Evolutionary conservation across 2,113 vertebrate genomes (phyloP), one percentile per base, ranked within the genome.

Genomic region (Gobio gobio): DNA sequence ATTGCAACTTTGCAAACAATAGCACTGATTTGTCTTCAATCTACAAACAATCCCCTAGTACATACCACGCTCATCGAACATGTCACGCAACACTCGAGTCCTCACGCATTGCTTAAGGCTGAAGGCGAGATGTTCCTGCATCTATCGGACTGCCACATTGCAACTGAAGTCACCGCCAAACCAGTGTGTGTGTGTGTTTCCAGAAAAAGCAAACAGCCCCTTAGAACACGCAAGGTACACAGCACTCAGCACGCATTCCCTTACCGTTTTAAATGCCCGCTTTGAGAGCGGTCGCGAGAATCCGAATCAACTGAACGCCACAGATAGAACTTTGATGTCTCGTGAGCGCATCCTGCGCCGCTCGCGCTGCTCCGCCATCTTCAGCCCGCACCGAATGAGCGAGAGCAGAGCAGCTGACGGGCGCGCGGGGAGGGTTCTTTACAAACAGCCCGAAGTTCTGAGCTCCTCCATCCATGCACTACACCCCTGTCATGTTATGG

Each of bases 301-400:
- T 77, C 54, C 72, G 26, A 58, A 58, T 78, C 26, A 24, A 4
- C 0, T 20, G 43, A 4, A 29, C 24, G 33, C 58, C 26, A 77
- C 22, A 49, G 51, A 43, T 58, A 64, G 13, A 87, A 87, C 43
- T 85, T 87, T 68, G 72, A 54, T 75, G 24, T 61, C 58, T 54
- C 26, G 61, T 59, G 29, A 82, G 24, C 78, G 82, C 82, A 88
- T 85, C 85, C 74, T 18, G 78, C 26, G 29, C 22, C 24, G 78
- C 56, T 74, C 78, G 70, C 36, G 66, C 22, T 7, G 56, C 58
- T 83, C 88, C 85, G 88, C 79, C 86, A 87, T 87, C 83, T 89
- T 87, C 88, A 74, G 45, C 75, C 56, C 26, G 82, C 66, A 45
- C 74, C 43, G 49, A 61, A 78, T 78, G 64, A 58, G 81, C 82